phyloP scores from a whole-genome alignment of 37 sponge, comb jelly and placozoan species.

The Oopsacas minuta region DNA sequence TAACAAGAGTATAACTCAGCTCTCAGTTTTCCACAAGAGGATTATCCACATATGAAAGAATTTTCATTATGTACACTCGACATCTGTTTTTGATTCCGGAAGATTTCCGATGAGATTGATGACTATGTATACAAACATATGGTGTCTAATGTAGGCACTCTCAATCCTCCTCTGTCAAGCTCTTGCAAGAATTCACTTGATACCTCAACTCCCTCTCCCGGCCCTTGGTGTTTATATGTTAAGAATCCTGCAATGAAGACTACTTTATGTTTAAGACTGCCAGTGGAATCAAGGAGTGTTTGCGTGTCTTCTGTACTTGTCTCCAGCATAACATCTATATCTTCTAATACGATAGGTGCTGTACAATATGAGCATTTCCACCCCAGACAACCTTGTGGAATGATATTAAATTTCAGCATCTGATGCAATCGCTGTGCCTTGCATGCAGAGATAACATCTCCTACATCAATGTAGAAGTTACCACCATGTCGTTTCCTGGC shows the following conservation, averaged over 20 bases:
- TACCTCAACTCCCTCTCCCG: neutral
- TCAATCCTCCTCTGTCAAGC: neutral
- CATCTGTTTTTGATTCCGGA: no score
- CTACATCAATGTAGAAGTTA: neutral
- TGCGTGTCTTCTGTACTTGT: neutral
- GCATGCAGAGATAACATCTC: slow-evolving; percentile 1
- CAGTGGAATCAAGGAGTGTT: neutral
- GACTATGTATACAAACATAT: neutral
- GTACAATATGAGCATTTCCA: neutral
- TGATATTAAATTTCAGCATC: neutral
- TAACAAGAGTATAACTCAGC: neutral
- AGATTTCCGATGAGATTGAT: no score
- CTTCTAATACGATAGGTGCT: neutral
- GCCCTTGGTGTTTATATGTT: neutral
- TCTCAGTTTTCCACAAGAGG: neutral
- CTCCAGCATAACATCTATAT: neutral
- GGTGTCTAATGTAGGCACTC: neutral
- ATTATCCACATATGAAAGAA: no score
- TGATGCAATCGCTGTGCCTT: neutral
- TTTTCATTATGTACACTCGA: no score
- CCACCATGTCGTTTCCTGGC: no score
- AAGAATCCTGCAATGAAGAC: slow-evolving; percentile 12
- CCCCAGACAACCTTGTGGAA: neutral
- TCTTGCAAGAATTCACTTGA: slow-evolving; percentile 16
- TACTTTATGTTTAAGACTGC: neutral